These are phyloP conservation scores for Bubo blakistoni DNA, from an alignment of 2,113 vertebrate genomes.

Conservation along the genomic window DNA sequence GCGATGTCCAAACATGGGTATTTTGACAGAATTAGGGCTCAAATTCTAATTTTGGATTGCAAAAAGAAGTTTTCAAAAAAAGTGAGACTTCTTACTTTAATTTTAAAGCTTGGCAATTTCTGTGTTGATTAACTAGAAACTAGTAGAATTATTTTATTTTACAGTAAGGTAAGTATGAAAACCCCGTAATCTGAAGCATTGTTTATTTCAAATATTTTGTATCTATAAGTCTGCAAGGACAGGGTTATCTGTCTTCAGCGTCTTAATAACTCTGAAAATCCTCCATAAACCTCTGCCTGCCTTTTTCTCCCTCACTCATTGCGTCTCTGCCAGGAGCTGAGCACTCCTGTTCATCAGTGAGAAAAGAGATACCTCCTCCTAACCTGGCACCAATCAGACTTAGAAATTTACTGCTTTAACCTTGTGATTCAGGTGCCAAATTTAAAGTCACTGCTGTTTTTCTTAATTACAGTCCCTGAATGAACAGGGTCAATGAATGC, in stretches of 20 bases:
- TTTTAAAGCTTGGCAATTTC: neutral
- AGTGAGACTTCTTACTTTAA: neutral
- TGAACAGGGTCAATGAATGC: constrained; percentile 29
- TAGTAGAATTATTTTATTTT: neutral
- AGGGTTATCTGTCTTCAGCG: neutral
- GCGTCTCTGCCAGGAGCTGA: neutral
- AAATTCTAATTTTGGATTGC: neutral
- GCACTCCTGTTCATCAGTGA: neutral
- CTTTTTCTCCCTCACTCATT: neutral
- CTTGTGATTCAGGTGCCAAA: constrained; percentile 38
- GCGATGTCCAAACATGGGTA: fast-evolving
- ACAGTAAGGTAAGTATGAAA: neutral
- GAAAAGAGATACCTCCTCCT: neutral
- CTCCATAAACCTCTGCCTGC: neutral
- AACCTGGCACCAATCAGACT: constrained; percentile 26
- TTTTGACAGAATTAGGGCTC: neutral
- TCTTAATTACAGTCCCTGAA: constrained; percentile 50
- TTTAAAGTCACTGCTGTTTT: constrained; percentile 41
- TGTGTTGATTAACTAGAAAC: neutral
- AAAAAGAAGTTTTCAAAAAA: neutral
- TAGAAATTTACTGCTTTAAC: constrained; percentile 32
- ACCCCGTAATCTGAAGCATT: neutral
- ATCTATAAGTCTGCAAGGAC: neutral
- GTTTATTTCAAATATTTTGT: neutral
- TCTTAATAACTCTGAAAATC: neutral